Base-by-base conservation (phyloP, 1,140 invertebrate species). In the Campoletis sonorensis region DNA sequence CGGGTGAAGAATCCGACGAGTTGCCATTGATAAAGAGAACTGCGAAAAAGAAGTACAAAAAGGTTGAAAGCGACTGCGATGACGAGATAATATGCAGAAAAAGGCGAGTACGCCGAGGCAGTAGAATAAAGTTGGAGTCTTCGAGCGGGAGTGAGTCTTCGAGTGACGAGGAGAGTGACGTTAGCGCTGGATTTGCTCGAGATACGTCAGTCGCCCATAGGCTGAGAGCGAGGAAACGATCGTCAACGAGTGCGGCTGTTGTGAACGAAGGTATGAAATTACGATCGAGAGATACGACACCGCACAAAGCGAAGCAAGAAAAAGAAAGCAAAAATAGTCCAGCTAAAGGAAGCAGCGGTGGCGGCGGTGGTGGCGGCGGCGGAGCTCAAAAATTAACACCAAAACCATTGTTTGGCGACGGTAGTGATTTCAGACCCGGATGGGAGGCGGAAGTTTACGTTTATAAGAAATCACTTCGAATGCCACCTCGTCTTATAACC, bases 401-500 rank as follows among this genome's bases (percentile, higher is more conserved):
- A 0, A 95, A 95, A 87, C 93, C 94, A 3, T 90, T 93, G 21
- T 96, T 95, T 86, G 95, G 95, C 0, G 95, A 95, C 88, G 94
- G 95, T n/a, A 95, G 95, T 61, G 94, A 95, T 85, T 95, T 96
- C 85, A 92, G 93, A 83, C 95, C 95, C 0, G 95, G 95, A 0
- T 97, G 96, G 96, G 95, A 96, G 90, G 95, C 96, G 85, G 96
- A 96, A 85, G 93, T 97, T 27, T 96, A 96, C 84, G 94, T 94
- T 82, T 97, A 95, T 84, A 97, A 97, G 89, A 93, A 95, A 83
- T 96, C 96, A 0, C 89, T 97, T 1, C 93, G 96, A 77, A 96
- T 97, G 93, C 96, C 96, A 3, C 91, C 95, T 16, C 94, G 94
- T 81, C 90, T 97, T 51, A 97, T 97, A 79, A 96, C 95, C 8